These are phyloP conservation scores for Polyommatus iphigenia DNA, from an alignment of 2,888 invertebrate genomes.

Conservation along the genomic window DNA sequence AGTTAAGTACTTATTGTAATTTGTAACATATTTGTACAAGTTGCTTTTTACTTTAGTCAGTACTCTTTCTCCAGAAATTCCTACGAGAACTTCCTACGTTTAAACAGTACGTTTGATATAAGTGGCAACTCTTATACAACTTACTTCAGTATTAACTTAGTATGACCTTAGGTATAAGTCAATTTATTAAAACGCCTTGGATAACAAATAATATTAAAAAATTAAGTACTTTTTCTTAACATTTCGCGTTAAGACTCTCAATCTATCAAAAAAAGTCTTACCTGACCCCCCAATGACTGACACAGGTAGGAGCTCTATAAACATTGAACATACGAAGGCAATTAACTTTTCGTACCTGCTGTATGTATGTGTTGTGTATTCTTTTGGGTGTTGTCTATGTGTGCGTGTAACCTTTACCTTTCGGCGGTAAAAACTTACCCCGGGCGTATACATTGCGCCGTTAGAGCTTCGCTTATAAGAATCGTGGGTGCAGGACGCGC, in stretches of 20 bases:
- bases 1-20: too few species aligned
- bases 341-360: slow-evolving; percentile 77
- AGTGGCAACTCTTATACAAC: background rate
- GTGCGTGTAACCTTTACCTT: slow-evolving; percentile 38
- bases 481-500: background rate
- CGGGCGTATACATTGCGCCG: slow-evolving; percentile 30
- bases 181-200: background rate
- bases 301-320: slow-evolving; percentile 70
- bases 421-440: background rate
- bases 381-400: slow-evolving; percentile 39
- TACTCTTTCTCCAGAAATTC: too few species aligned
- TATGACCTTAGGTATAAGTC: background rate
- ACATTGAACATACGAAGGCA: slow-evolving; percentile 77
- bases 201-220: background rate
- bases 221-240: background rate
- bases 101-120: background rate
- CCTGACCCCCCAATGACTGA: slow-evolving; percentile 46
- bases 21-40: too few species aligned
- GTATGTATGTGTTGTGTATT: slow-evolving; percentile 51
- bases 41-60: too few species aligned
- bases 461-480: background rate
- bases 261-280: slow-evolving; percentile 40
- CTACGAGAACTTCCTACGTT: too few species aligned
- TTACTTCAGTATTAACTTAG: background rate
- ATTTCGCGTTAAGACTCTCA: slow-evolving; percentile 13